Conservation (phyloP, 2,888 invertebrate genomes). For the Frankliniella fusca region DNA sequence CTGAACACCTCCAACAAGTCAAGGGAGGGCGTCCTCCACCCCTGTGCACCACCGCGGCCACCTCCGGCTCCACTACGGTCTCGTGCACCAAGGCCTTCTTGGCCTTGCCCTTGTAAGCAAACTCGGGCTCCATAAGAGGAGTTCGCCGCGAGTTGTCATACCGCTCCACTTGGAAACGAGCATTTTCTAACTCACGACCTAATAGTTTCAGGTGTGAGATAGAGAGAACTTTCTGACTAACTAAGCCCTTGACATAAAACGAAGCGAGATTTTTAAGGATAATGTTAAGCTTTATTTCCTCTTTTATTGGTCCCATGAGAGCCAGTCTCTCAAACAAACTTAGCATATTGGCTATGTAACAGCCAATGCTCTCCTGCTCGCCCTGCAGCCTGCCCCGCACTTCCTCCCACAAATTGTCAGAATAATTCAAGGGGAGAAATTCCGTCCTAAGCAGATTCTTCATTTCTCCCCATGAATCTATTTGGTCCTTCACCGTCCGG, state of each 20-base stretch:
- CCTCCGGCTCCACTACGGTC: neutral
- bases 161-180: neutral
- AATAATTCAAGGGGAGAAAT: conserved; percentile 39
- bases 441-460: conserved; percentile 28
- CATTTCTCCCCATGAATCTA: conserved; percentile 30
- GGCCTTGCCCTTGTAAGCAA: neutral
- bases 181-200: neutral
- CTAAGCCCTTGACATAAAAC: neutral
- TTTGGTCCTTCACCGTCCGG: neutral
- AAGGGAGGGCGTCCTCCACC: neutral
- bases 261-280: neutral
- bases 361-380: conserved; percentile 39
- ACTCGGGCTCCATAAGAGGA: neutral
- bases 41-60: neutral
- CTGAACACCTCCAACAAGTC: neutral
- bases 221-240: neutral
- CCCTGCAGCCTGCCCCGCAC: conserved; percentile 40
- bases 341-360: conserved; percentile 39
- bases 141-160: neutral
- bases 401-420: conserved; percentile 38
- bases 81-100: neutral
- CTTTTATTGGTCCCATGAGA: neutral
- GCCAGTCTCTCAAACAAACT: conserved; percentile 37
- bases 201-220: neutral
- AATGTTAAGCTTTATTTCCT: neutral